Conservation (phyloP, 2,113 vertebrate genomes). For the Pachypanchax playfairii region DNA sequence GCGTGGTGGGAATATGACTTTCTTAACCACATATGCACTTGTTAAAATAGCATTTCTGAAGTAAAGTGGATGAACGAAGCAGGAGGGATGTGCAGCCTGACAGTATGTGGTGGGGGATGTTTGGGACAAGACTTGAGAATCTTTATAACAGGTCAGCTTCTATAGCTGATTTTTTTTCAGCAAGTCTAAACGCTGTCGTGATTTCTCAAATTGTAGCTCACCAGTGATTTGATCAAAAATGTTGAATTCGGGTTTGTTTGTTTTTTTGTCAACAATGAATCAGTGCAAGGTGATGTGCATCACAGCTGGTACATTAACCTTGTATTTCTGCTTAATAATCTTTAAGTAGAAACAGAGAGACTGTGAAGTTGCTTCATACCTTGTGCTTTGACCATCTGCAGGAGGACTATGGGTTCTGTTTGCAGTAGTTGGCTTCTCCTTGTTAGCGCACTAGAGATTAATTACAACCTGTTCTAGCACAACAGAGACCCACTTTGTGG, state of each 20-base stretch:
- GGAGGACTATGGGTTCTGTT: slow-evolving; percentile 14
- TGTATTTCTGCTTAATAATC: neutral
- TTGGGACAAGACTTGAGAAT: too few species aligned
- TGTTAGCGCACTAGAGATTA: slow-evolving; percentile 70
- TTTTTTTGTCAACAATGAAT: too few species aligned
- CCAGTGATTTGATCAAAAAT: neutral
- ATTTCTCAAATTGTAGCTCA: neutral
- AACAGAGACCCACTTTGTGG: slow-evolving; percentile 59
- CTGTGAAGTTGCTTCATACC: neutral
- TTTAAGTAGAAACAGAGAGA: neutral
- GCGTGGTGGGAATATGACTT: neutral
- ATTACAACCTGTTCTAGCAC: slow-evolving; percentile 65
- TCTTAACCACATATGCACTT: too few species aligned
- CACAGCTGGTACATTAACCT: too few species aligned
- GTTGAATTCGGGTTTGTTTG: neutral
- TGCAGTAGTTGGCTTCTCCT: slow-evolving; percentile 51
- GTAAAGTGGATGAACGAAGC: too few species aligned
- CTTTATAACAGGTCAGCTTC: too few species aligned
- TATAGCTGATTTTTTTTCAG: too few species aligned
- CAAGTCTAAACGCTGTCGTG: too few species aligned
- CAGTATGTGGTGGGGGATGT: too few species aligned
- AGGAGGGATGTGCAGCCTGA: neutral
- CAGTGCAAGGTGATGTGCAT: neutral
- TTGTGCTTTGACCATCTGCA: slow-evolving; percentile 27
- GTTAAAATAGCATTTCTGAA: too few species aligned